A percentile compares a stretch with the other conserved stretches of the same genome.
phyloP scores from a whole-genome alignment of 92 coral and sea anemone species.

The Hydrozoanthus gracilis region DNA sequence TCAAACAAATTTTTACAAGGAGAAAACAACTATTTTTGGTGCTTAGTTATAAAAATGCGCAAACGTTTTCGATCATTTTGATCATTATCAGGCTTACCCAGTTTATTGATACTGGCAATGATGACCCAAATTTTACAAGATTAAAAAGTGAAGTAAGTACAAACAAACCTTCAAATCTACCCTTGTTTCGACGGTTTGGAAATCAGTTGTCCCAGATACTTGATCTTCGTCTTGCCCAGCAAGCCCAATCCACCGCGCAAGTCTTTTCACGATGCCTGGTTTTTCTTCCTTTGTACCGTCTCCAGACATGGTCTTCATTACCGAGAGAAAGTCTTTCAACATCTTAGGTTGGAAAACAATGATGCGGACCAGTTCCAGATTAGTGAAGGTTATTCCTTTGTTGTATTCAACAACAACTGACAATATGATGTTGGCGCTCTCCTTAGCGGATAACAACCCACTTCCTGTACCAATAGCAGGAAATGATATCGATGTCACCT shows the following conservation, averaged over 20 bases:
- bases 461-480: slow-evolving; percentile 65
- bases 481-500: slow-evolving; percentile 49
- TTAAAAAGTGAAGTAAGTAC: no score
- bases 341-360: slow-evolving; percentile 32
- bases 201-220: not conserved
- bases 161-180: not conserved
- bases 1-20: no score
- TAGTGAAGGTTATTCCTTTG: slow-evolving; percentile 14
- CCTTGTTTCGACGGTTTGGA: not conserved
- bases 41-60: no score
- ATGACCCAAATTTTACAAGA: not conserved
- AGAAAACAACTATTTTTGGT: no score
- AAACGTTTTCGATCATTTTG: no score
- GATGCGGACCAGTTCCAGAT: slow-evolving; percentile 46
- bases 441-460: slow-evolving; percentile 30
- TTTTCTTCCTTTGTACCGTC: slow-evolving; percentile 7
- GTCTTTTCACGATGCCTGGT: slow-evolving; percentile 32
- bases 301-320: slow-evolving; percentile 24
- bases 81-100: no score
- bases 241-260: not conserved
- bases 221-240: not conserved
- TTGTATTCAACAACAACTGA: slow-evolving; percentile 17
- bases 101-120: not conserved
- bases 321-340: slow-evolving; percentile 38
- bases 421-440: slow-evolving; percentile 42